Conservation (phyloP, 2,888 invertebrate species). For the Spicauda simplicius region DNA sequence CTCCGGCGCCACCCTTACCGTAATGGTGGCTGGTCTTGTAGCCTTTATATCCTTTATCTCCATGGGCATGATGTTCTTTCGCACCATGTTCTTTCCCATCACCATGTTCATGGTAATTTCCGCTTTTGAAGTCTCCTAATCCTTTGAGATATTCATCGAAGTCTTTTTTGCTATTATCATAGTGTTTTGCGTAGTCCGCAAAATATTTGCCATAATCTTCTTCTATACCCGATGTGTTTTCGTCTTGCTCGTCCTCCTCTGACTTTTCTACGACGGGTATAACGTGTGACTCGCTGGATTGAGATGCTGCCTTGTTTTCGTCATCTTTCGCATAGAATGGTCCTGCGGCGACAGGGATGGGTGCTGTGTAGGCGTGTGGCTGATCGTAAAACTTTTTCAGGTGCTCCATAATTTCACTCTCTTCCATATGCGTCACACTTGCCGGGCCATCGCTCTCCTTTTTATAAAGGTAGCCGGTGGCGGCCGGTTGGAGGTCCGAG, state of each 20-base stretch:
- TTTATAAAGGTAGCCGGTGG: slow-evolving; percentile 84
- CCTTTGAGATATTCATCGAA: slow-evolving; percentile 69
- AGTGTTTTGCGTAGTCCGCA: slow-evolving; percentile 55
- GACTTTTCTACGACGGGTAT: slow-evolving; percentile 72
- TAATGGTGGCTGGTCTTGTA: slow-evolving; percentile 77
- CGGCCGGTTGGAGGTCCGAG: slow-evolving; percentile 85
- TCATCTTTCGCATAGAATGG: slow-evolving; percentile 61
- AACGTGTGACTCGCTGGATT: slow-evolving; percentile 54
- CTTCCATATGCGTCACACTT: slow-evolving; percentile 76
- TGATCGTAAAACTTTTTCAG: slow-evolving; percentile 69
- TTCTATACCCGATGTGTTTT: slow-evolving; percentile 64
- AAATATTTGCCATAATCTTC: slow-evolving; percentile 68
- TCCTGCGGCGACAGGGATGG: slow-evolving; percentile 57
- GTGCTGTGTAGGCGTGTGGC: slow-evolving; percentile 65
- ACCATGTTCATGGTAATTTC: slow-evolving; percentile 60
- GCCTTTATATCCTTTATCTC: slow-evolving; percentile 81
- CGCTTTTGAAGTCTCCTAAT: slow-evolving; percentile 60
- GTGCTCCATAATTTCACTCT: slow-evolving; percentile 73
- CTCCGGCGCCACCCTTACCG: slow-evolving; percentile 82
- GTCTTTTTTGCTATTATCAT: slow-evolving; percentile 55
- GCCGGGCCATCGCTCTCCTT: slow-evolving; percentile 77
- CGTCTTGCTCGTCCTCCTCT: slow-evolving; percentile 54
- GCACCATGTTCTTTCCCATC: slow-evolving; percentile 72
- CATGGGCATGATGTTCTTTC: slow-evolving; percentile 72
- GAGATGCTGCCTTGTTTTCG: slow-evolving; percentile 60